Evolutionary conservation across 2,888 invertebrate genomes (phyloP).

Genomic region (Lasius platythorax): DNA sequence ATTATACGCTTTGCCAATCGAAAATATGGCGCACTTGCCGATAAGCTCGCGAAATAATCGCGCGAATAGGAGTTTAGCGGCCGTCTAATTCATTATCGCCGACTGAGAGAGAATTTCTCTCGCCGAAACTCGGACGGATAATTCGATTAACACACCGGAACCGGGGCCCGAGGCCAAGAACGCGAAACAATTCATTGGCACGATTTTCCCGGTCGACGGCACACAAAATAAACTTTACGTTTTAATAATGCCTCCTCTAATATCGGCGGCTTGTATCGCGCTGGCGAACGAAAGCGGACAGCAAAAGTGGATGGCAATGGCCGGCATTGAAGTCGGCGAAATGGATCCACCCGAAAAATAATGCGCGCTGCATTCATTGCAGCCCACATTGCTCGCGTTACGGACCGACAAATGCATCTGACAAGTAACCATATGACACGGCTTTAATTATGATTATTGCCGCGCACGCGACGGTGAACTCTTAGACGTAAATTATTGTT

Average conservation of each 20-base stretch:
- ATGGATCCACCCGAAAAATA: conserved; percentile 56
- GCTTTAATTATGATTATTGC: conserved; percentile 33
- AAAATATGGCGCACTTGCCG: conserved; percentile 31
- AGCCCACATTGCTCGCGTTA: conserved; percentile 6
- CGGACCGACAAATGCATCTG: background rate
- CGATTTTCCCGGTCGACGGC: conserved; percentile 33
- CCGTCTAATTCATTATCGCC: conserved; percentile 61
- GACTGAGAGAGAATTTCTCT: conserved; percentile 62
- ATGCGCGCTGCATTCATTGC: conserved; percentile 56
- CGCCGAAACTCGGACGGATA: conserved; percentile 70
- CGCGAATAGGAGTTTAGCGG: conserved; percentile 19
- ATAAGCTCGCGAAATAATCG: conserved; percentile 34
- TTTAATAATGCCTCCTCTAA: conserved; percentile 77
- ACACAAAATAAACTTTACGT: conserved; percentile 71
- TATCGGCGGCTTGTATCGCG: too few species aligned
- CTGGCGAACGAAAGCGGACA: conserved; percentile 1
- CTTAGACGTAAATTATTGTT: background rate
- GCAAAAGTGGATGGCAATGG: conserved; percentile 21
- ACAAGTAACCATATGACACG: background rate
- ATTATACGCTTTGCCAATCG: conserved; percentile 45
- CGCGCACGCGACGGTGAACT: background rate
- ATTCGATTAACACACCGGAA: conserved; percentile 72
- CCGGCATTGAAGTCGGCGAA: conserved; percentile 31
- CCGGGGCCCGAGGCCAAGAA: conserved; percentile 64
- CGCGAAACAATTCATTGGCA: conserved; percentile 76